Conservation (phyloP, 1,140 invertebrate genomes). For the Achroia grisella region DNA sequence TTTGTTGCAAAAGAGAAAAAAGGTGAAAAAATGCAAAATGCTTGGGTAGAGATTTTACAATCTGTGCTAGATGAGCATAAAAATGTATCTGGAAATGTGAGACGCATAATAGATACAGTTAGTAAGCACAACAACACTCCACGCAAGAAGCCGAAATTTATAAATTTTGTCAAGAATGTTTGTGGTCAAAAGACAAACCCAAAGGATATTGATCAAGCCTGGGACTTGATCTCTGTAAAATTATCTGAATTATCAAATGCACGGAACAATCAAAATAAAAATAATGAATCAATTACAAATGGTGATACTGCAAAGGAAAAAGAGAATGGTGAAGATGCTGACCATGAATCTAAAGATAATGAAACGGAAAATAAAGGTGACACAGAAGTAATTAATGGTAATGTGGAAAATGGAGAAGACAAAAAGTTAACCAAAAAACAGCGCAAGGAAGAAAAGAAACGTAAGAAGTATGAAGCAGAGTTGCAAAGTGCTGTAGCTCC, state of each 20-base stretch:
- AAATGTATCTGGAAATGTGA: slow-evolving; percentile 73
- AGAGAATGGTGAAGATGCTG: slow-evolving; percentile 20
- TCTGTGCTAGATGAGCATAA: slow-evolving; percentile 79
- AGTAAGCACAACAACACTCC: slow-evolving; percentile 90
- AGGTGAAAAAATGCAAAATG: slow-evolving; percentile 91
- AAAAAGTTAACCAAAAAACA: slow-evolving; percentile 73
- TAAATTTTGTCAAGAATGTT: slow-evolving; percentile 82
- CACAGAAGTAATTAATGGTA: background rate
- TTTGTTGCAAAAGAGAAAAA: slow-evolving; percentile 89
- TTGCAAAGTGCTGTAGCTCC: slow-evolving; percentile 45
- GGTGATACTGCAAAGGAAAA: slow-evolving; percentile 18
- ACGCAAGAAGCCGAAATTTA: slow-evolving; percentile 92
- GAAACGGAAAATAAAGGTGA: slow-evolving; percentile 2
- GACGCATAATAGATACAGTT: slow-evolving; percentile 81
- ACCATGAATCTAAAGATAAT: slow-evolving; percentile 13
- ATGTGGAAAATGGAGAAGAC: slow-evolving; percentile 19
- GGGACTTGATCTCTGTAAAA: slow-evolving; percentile 81
- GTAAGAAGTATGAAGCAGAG: slow-evolving; percentile 68
- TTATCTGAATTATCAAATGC: slow-evolving; percentile 72
- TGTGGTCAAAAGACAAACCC: slow-evolving; percentile 74
- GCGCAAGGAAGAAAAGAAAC: slow-evolving; percentile 72
- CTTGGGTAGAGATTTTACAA: slow-evolving; percentile 90
- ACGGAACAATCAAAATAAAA: slow-evolving; percentile 30
- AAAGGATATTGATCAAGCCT: slow-evolving; percentile 77
- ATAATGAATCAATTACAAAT: slow-evolving; percentile 16